Evolutionary conservation across 2,113 vertebrate species (phyloP), one percentile per base, ranked within the genome.

Genomic region (Halichoeres trimaculatus): DNA sequence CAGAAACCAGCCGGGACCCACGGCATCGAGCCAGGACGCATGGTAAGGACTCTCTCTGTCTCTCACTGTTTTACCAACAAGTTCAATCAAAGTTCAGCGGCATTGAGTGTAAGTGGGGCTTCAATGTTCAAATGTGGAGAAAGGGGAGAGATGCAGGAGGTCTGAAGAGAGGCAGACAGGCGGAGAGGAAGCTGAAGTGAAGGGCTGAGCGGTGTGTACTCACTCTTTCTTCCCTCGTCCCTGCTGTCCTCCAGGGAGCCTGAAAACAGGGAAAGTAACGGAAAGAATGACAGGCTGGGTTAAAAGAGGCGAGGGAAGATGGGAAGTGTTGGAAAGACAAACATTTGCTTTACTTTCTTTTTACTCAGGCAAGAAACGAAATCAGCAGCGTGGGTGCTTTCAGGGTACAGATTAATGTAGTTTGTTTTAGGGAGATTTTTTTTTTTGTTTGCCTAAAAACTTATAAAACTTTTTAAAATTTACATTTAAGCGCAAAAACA

Each of bases 21-120:
- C 10, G 12, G 13, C 53, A 22, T 12, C 26, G 13, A 52, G 23
- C 34, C 24, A 36, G 58, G 70, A 63, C 85, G 48, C 71, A 83
- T 69, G 86, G 84, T 84, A 81, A 81, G 81, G 51, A 53, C 52
- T 51, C n/a, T 24, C 47, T 9, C 17, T 17, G 2, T 17, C 23
- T 0, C 17, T 30, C 19, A 3, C n/a, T 11, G 20, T 20, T 45
- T 11, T 17, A 12, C 16, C 24, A 54, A 59, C 40, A n/a, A 30
- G 30, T 6, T 30, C 3, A 30, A 30, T 30, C 30, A 30, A 30
- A 30, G 30, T 30, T 30, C 3, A 30, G 30, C 6, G 30, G 30
- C 30, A 30, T 30, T 30, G 30, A 6, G 30, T 30, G 30, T 30
- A 30, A 30, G 30, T 30, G 30, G n/a, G n/a, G n/a, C 6, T 30